phyloP scores from a whole-genome alignment of 1,140 invertebrate genomes.

The Trichonephila clavata region DNA sequence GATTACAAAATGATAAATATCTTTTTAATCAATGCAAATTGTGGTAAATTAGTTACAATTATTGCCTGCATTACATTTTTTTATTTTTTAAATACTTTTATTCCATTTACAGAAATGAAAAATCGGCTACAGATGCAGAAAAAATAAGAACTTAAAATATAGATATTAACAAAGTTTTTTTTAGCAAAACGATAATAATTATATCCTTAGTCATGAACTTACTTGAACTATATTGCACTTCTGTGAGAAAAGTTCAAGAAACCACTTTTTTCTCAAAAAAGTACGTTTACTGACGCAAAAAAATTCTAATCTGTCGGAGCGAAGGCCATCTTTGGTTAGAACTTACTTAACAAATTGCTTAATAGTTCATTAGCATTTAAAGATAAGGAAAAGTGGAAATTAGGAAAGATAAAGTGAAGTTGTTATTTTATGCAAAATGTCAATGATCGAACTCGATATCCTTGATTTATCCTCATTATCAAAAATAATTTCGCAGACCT shows the following conservation, averaged over 20 bases:
- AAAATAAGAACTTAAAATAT: too few relatives aligned
- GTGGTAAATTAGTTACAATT: too few relatives aligned
- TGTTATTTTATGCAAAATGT: conserved; percentile 42
- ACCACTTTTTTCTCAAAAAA: conserved; percentile 19
- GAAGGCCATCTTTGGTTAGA: background rate
- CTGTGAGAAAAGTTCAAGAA: background rate
- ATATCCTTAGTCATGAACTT: background rate
- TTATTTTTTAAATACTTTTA: too few relatives aligned
- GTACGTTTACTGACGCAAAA: background rate
- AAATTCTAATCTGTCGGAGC: background rate
- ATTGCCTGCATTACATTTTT: too few relatives aligned
- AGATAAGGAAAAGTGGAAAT: conserved; percentile 36
- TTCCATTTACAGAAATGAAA: too few relatives aligned
- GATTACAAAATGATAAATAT: too few relatives aligned
- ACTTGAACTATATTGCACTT: background rate
- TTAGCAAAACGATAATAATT: too few relatives aligned
- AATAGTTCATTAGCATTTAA: conserved; percentile 40
- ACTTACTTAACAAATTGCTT: background rate
- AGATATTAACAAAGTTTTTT: too few relatives aligned
- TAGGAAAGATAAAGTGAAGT: conserved; percentile 18
- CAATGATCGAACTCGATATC: background rate
- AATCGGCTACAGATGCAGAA: too few relatives aligned
- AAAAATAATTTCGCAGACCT: too few relatives aligned
- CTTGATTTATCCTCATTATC: background rate
- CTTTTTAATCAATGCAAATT: too few relatives aligned